Evolutionary conservation across 92 coral and sea anemone genomes (phyloP).

Genomic region (Parazoanthus darwini): DNA sequence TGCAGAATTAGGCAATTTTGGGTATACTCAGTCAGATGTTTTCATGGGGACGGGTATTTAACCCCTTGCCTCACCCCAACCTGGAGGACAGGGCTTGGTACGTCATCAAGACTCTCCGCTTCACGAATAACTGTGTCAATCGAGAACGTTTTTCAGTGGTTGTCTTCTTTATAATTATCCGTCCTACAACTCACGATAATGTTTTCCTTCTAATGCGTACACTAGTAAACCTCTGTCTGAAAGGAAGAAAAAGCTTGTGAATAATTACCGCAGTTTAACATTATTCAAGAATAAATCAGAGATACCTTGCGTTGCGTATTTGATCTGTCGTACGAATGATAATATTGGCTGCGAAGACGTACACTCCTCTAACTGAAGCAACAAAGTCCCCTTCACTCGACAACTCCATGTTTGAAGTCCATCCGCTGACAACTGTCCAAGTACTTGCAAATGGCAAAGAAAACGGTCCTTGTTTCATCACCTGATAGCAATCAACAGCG

Average conservation of each 20-base stretch:
- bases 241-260: not conserved
- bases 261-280: not conserved
- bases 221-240: no score
- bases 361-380: slow-evolving; percentile 23
- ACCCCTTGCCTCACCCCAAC: no score
- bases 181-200: no score
- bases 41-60: no score
- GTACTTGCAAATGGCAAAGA: slow-evolving; percentile 11
- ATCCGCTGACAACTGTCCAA: slow-evolving; percentile 30
- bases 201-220: no score
- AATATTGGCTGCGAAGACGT: slow-evolving; percentile 16
- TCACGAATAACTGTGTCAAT: no score
- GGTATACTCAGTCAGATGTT: no score
- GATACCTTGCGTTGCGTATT: slow-evolving; percentile 2
- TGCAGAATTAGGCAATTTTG: not conserved
- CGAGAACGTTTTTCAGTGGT: no score
- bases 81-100: no score
- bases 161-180: no score
- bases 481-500: not conserved
- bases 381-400: slow-evolving; percentile 16
- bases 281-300: not conserved
- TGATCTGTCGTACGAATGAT: slow-evolving; percentile 11
- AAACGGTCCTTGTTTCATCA: not conserved
- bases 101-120: no score
- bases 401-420: not conserved